Evolutionary conservation across 2,888 invertebrate genomes (phyloP).

Genomic region (Sphinx pinastri): DNA sequence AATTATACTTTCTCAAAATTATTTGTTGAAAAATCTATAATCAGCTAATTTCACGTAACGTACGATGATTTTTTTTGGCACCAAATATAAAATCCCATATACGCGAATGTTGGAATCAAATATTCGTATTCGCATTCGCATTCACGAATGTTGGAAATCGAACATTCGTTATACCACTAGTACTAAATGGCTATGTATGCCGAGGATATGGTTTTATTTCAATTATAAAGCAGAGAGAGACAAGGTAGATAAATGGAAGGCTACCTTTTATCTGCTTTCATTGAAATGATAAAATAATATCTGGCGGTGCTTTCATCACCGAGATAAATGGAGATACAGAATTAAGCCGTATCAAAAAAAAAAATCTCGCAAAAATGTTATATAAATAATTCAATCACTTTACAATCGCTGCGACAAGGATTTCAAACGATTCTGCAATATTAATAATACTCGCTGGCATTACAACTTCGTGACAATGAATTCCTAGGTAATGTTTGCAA

Average conservation of each 20-base stretch:
- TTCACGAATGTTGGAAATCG: no score
- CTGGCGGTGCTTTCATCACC: not conserved
- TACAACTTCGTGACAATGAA: slow-evolving; percentile 9
- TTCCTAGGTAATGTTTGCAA: slow-evolving; percentile 6
- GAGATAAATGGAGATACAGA: not conserved
- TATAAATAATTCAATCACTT: slow-evolving; percentile 4
- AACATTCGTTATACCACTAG: no score
- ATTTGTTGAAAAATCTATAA: no score
- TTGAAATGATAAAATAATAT: slow-evolving; percentile 6
- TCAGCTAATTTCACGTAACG: no score
- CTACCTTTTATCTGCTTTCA: slow-evolving; percentile 7
- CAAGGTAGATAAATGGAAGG: not conserved
- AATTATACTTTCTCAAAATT: no score
- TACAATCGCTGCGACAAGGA: not conserved
- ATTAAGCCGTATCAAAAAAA: not conserved
- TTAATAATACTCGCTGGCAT: not conserved
- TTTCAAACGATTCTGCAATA: not conserved
- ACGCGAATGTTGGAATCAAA: no score
- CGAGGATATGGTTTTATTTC: no score
- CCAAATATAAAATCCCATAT: no score
- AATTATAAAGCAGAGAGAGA: no score
- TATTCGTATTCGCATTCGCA: no score
- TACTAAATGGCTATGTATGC: no score
- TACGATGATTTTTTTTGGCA: no score
- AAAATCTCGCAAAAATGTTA: not conserved